A percentile compares a stretch with the other conserved stretches of the same genome.
phyloP scores from a whole-genome alignment of 2,888 invertebrate genomes.

The Malacosoma neustria region DNA sequence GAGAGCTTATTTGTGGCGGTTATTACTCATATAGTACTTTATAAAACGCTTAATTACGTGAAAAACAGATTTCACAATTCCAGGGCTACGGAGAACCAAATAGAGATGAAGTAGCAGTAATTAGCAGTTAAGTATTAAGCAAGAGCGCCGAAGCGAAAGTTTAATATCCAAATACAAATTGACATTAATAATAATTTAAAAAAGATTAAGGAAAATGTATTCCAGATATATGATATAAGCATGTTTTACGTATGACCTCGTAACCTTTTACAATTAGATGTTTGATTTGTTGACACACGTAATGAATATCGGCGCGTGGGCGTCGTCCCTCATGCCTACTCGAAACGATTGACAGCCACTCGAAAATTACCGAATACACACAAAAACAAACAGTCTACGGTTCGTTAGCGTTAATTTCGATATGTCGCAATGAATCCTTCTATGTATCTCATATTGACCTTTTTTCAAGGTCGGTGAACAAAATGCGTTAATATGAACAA shows the following conservation, averaged over 20 bases:
- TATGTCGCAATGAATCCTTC: conserved; percentile 48
- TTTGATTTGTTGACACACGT: background rate
- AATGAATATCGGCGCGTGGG: conserved; percentile 23
- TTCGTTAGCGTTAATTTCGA: conserved; percentile 40
- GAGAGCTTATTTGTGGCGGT: no score
- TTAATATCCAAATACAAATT: no score
- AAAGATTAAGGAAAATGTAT: no score
- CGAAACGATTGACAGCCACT: conserved; percentile 47
- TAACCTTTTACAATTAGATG: background rate
- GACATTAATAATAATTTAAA: no score
- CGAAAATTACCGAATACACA: conserved; percentile 57
- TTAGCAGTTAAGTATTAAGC: no score
- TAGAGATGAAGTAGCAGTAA: no score
- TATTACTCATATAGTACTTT: no score
- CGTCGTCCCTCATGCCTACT: conserved; percentile 47
- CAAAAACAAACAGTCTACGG: conserved; percentile 46
- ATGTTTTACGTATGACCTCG: background rate
- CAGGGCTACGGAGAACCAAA: no score
- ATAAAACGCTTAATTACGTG: no score
- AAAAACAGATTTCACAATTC: no score
- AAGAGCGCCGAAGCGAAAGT: no score
- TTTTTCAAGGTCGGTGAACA: conserved; percentile 54
- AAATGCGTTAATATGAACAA: conserved; percentile 58
- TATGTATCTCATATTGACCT: conserved; percentile 53
- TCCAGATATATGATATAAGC: background rate